Percentiles rank a stretch among this genome's conserved stretches.
These are phyloP conservation scores for Spea bombifrons DNA, from an alignment of 2,113 vertebrate species.

Conservation along the genomic window DNA sequence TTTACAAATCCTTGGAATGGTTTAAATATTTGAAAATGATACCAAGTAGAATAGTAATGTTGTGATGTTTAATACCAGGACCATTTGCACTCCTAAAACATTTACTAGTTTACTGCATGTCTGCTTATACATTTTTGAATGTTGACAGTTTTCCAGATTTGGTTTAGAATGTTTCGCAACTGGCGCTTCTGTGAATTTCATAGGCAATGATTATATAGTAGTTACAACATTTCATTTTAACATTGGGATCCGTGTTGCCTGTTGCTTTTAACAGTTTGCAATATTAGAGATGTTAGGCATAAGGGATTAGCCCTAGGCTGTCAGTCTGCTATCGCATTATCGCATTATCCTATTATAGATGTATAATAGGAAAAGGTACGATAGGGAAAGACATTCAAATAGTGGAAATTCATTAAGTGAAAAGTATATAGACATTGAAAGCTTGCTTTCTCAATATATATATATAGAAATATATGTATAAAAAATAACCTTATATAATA, in stretches of 20 bases:
- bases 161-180: background rate
- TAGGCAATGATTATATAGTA: slow-evolving; percentile 12
- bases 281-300: background rate
- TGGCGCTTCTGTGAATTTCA: slow-evolving; percentile 1
- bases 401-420: too few species aligned
- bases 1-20: too few species aligned
- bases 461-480: too few species aligned
- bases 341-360: too few species aligned
- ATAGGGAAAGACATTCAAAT: too few species aligned
- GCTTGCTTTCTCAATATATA: too few species aligned
- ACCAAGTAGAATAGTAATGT: background rate
- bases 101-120: background rate
- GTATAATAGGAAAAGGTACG: too few species aligned
- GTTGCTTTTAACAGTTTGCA: slow-evolving; percentile 1
- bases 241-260: background rate
- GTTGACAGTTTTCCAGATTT: background rate
- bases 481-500: too few species aligned
- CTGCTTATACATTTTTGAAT: background rate
- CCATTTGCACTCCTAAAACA: background rate
- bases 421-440: too few species aligned
- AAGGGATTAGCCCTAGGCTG: too few species aligned
- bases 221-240: background rate
- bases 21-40: too few species aligned
- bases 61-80: background rate
- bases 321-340: too few species aligned